Conservation (phyloP, 1,140 invertebrate species). For the Cardiocondyla obscurior region DNA sequence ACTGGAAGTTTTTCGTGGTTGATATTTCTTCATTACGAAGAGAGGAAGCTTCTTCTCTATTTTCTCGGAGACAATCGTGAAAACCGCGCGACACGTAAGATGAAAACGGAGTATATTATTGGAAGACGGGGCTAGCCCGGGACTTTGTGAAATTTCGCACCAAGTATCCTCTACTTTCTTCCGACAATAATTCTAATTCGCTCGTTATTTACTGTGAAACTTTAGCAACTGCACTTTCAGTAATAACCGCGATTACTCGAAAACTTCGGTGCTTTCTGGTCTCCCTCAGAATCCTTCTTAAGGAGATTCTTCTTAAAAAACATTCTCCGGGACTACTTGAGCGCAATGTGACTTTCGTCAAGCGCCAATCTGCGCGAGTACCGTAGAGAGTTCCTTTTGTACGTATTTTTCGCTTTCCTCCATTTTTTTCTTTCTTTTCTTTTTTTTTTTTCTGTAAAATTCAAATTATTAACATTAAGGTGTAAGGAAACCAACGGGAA, state of each 20-base stretch:
- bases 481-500: not conserved
- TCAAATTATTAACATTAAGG: not conserved
- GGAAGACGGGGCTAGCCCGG: slow-evolving; percentile 10
- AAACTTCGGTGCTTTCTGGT: slow-evolving; percentile 37
- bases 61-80: slow-evolving; percentile 33
- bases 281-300: slow-evolving; percentile 44
- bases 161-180: slow-evolving; percentile 26
- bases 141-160: slow-evolving; percentile 38
- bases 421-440: not conserved
- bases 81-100: slow-evolving; percentile 40
- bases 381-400: not conserved
- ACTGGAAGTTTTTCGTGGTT: not conserved
- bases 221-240: slow-evolving; percentile 48
- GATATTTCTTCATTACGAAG: slow-evolving; percentile 13
- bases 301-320: slow-evolving; percentile 48
- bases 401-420: not conserved
- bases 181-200: slow-evolving; percentile 63
- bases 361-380: slow-evolving; percentile 17
- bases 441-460: not conserved
- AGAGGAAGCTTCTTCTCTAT: slow-evolving; percentile 23
- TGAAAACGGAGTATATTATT: slow-evolving; percentile 45
- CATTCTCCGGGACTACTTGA: slow-evolving; percentile 20
- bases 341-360: slow-evolving; percentile 49
- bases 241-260: slow-evolving; percentile 62
- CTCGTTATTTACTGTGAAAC: slow-evolving; percentile 62